Evolutionary conservation across 2,113 vertebrate species (phyloP), one percentile per base, ranked within the genome.

Genomic region (Thunnus thynnus): DNA sequence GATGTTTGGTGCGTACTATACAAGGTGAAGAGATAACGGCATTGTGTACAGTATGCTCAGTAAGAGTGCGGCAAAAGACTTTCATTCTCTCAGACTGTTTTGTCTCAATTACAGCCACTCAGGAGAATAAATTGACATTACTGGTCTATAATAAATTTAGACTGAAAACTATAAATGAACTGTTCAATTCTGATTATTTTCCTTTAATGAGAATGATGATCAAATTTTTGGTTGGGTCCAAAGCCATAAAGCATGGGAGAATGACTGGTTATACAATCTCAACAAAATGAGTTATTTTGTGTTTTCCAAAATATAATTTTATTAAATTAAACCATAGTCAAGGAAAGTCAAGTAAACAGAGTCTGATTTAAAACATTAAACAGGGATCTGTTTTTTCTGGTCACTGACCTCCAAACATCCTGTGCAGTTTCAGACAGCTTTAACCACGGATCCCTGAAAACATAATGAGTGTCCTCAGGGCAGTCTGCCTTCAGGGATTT

Each of bases 1-100:
- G 94, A 94, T 94, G 94, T 93, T 92, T 93, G 83, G 74, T 85
- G 51, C 14, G 48, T 20, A 74, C 62, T 27, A 8, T 30, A 62
- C 65, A 56, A 69, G 60, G 72, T 55, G 67, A 84, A 30, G 63
- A 79, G 84, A 90, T 90, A 82, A 82, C 54, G 18, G 36, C 57
- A 50, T 25, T 75, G 67, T 83, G 25, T 74, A 58, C 27, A 46
- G 27, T 6, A 5, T 4, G 20, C 20, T 69, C 61, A 69, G 51
- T 18, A 46, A 64, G 71, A 75, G 32, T 17, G 41, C 78, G 56
- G 72, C 30, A 58, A 25, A 54, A 27, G 17, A 60, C 20, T 3
- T n/a, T 17, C 27, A n/a, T 60, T 46, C 32, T 20, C 58, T 17
- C 2, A 13, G 50, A 27, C n/a, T 1, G 8, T n/a, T 41, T 8